These are phyloP conservation scores for Cyclophora albipunctata DNA, from an alignment of 2,888 invertebrate genomes.

Conservation along the genomic window DNA sequence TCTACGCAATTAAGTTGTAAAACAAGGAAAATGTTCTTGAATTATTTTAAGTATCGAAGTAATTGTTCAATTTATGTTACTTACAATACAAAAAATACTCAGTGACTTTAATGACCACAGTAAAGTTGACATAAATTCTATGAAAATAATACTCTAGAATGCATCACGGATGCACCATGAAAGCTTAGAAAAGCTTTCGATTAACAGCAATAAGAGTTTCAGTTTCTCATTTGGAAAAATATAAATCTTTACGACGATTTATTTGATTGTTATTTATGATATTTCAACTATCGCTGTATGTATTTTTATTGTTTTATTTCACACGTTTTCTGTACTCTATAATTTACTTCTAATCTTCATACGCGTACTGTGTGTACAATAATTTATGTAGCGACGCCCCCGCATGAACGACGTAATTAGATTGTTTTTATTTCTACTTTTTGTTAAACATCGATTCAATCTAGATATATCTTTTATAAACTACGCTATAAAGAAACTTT, in stretches of 20 bases:
- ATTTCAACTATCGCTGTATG: too few species aligned
- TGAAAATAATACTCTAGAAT: neutral
- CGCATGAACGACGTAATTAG: constrained; percentile 7
- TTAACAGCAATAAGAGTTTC: too few species aligned
- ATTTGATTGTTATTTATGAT: too few species aligned
- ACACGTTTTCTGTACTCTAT: constrained; percentile 4
- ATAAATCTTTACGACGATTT: too few species aligned
- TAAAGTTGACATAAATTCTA: neutral
- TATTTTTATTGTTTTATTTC: too few species aligned
- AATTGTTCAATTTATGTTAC: constrained; percentile 21
- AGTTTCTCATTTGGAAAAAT: too few species aligned
- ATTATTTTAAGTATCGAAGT: constrained; percentile 20
- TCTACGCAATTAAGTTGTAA: constrained; percentile 24
- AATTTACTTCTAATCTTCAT: constrained; percentile 15
- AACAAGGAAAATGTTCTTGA: constrained; percentile 26
- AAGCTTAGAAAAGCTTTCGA: too few species aligned
- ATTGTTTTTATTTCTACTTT: constrained; percentile 5
- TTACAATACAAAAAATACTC: constrained; percentile 4
- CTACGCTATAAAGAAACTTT: neutral
- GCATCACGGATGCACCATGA: too few species aligned
- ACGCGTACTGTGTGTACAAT: constrained; percentile 3
- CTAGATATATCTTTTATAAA: constrained; percentile 1
- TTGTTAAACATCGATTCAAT: constrained; percentile 3
- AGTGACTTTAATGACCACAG: too few species aligned
- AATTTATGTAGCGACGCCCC: constrained; percentile 14